A percentile compares a stretch with the other conserved stretches of the same genome.
Conservation (phyloP, 2,797 vertebrate genomes). For the Platyrinchus mystaceus region DNA sequence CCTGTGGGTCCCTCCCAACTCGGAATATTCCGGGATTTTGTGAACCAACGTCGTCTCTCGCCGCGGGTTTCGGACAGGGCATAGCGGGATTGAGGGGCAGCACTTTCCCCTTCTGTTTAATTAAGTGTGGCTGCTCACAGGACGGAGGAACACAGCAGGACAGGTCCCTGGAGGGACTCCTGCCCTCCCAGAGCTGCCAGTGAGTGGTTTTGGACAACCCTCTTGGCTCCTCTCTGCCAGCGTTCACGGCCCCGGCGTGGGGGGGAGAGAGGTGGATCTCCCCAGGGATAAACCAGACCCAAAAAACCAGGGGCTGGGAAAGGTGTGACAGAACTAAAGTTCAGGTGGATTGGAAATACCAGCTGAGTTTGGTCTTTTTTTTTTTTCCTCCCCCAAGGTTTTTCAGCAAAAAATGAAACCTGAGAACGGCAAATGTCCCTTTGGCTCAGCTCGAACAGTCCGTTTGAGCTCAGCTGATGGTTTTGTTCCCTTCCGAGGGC, state of each 20-base stretch:
- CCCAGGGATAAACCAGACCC: not conserved
- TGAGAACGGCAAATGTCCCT: not conserved
- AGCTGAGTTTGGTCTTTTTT: not conserved
- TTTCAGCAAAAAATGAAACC: not conserved
- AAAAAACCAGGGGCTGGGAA: not conserved
- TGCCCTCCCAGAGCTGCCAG: not conserved
- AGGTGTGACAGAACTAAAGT: not conserved
- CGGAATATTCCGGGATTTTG: not conserved
- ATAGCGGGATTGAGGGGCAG: accelerated
- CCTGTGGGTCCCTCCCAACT: not conserved
- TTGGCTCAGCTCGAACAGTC: not conserved
- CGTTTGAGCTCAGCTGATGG: not conserved
- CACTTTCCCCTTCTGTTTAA: not conserved
- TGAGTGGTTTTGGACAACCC: not conserved
- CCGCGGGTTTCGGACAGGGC: accelerated
- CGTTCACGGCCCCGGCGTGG: accelerated
- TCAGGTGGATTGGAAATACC: not conserved
- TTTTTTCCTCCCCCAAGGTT: not conserved
- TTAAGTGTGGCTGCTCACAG: not conserved
- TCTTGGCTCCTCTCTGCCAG: not conserved
- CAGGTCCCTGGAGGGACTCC: not conserved
- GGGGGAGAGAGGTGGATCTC: not conserved
- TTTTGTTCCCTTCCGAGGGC: not conserved
- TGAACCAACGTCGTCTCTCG: not conserved
- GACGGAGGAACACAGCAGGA: not conserved